A percentile compares a stretch with the other conserved stretches of the same genome.
phyloP scores from a whole-genome alignment of 2,113 vertebrate genomes.

The Misgurnus anguillicaudatus region DNA sequence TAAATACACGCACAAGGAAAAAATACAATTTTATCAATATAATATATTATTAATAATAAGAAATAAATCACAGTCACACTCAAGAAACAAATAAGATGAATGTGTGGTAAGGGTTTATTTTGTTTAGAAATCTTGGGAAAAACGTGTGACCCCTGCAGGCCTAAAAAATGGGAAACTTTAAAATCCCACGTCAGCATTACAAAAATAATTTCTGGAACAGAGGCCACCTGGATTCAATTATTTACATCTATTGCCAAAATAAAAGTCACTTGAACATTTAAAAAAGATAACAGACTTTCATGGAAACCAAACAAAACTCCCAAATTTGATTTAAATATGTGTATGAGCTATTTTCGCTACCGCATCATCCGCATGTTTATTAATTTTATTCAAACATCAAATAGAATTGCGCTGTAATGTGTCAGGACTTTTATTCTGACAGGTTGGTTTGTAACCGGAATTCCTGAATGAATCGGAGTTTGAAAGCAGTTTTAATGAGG shows the following conservation, averaged over 20 bases:
- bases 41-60: no score
- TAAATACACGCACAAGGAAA: neutral
- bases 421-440: conserved; percentile 11
- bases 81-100: neutral
- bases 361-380: neutral
- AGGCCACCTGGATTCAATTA: neutral
- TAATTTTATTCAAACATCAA: neutral
- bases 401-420: no score
- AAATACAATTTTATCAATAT: no score
- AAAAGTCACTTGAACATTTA: neutral
- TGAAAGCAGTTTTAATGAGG: neutral
- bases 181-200: conserved; percentile 27
- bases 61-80: no score
- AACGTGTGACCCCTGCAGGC: neutral
- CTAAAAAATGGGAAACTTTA: conserved; percentile 27
- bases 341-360: neutral
- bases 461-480: neutral
- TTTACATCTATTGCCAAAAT: neutral
- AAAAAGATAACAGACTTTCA: neutral
- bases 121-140: neutral
- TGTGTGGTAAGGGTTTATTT: neutral
- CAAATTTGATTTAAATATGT: neutral
- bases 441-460: conserved; percentile 1
- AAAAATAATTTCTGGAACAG: neutral
- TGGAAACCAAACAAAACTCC: neutral